These are phyloP conservation scores for Uropsilus gracilis DNA, from an alignment of 2,113 vertebrate species.

Conservation along the genomic window DNA sequence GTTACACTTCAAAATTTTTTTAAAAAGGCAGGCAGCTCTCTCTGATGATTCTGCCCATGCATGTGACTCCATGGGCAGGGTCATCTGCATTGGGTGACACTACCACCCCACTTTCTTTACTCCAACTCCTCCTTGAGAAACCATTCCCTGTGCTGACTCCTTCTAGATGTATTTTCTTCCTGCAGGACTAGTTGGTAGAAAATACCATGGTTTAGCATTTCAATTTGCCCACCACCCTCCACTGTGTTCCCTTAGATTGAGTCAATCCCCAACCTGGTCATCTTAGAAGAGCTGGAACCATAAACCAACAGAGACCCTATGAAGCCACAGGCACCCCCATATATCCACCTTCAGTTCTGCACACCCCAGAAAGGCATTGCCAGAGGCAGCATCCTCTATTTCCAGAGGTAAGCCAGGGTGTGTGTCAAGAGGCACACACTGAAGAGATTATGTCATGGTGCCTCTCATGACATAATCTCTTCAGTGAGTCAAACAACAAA, in stretches of 20 bases:
- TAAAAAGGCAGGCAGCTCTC: not conserved
- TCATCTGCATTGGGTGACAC: not conserved
- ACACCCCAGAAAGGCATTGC: not conserved
- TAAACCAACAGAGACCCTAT: not conserved
- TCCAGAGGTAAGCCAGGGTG: not conserved
- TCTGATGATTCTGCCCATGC: not conserved
- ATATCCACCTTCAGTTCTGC: not conserved
- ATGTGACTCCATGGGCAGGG: not conserved
- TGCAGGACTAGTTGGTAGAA: not conserved
- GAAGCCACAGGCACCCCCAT: not conserved
- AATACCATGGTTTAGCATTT: not conserved
- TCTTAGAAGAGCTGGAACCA: not conserved
- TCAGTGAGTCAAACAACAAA: not conserved
- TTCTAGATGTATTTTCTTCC: not conserved
- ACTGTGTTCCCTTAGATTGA: not conserved
- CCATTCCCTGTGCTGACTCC: not conserved
- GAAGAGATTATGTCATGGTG: no score
- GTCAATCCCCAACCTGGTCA: not conserved
- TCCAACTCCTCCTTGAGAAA: not conserved
- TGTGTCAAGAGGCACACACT: not conserved
- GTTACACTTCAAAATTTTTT: not conserved
- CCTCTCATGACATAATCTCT: not conserved
- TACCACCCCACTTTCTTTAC: not conserved
- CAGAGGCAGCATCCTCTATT: not conserved
- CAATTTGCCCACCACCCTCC: rapidly evolving